These are phyloP conservation scores for Sebastes glaucus DNA, from an alignment of 2,797 vertebrate species.

Conservation along the genomic window DNA sequence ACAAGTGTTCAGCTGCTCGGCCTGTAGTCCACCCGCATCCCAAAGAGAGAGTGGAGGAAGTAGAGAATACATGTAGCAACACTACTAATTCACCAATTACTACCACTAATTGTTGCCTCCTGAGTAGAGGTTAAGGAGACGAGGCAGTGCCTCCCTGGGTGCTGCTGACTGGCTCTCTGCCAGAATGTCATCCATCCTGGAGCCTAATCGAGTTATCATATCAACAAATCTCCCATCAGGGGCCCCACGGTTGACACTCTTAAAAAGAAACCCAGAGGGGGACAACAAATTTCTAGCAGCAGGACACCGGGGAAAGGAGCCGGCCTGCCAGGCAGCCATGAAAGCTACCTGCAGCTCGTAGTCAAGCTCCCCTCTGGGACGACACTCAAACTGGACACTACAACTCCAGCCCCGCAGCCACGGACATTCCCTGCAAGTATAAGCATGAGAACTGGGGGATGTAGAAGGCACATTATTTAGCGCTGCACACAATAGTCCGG, in stretches of 20 bases:
- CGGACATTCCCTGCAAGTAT: slow-evolving; percentile 35
- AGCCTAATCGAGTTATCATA: slow-evolving; percentile 88
- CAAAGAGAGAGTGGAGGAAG: slow-evolving; percentile 24
- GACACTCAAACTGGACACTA: slow-evolving; percentile 61
- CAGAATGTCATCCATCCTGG: slow-evolving; percentile 79
- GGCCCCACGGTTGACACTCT: slow-evolving; percentile 75
- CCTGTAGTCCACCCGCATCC: background rate
- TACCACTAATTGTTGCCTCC: slow-evolving; percentile 78
- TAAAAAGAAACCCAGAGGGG: slow-evolving; percentile 77
- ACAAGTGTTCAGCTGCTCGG: background rate
- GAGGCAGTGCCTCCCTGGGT: slow-evolving; percentile 72
- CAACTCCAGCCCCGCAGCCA: slow-evolving; percentile 43
- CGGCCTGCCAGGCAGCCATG: slow-evolving; percentile 43
- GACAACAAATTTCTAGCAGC: slow-evolving; percentile 83
- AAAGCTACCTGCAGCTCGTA: slow-evolving; percentile 77
- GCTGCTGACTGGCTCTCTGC: slow-evolving; percentile 68
- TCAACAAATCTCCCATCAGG: slow-evolving; percentile 85
- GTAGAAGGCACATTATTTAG: slow-evolving; percentile 68
- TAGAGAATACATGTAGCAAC: slow-evolving; percentile 42
- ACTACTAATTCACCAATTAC: slow-evolving; percentile 81
- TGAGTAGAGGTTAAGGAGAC: slow-evolving; percentile 83
- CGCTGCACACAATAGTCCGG: slow-evolving; percentile 59
- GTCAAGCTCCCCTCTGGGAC: slow-evolving; percentile 76
- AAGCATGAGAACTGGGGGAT: slow-evolving; percentile 34
- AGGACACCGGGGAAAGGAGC: slow-evolving; percentile 53